Conservation (phyloP, 2,113 vertebrate genomes). For the Micromys minutus region DNA sequence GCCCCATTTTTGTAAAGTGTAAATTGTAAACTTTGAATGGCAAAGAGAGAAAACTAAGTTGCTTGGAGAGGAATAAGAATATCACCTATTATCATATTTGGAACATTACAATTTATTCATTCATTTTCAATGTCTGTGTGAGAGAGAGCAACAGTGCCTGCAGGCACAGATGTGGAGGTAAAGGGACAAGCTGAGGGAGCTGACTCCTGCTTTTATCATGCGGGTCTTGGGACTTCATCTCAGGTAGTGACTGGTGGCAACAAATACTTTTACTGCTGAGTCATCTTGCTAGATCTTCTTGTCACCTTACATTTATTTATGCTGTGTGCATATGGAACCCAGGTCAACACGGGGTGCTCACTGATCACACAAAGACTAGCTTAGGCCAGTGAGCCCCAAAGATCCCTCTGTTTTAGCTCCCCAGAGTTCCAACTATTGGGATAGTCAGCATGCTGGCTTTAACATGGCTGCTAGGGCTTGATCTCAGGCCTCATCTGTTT, state of each 20-base stretch:
- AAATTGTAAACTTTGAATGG: constrained; percentile 41
- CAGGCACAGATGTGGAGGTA: not conserved
- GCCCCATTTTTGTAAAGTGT: not conserved
- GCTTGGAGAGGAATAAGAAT: not conserved
- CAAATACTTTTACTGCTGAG: not conserved
- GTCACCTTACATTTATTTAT: not conserved
- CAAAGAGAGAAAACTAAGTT: constrained; percentile 36
- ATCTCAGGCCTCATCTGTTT: not conserved
- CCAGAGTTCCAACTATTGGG: not conserved
- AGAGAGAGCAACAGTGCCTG: too few species aligned
- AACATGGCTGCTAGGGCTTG: not conserved
- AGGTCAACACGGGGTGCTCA: not conserved
- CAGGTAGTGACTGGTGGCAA: too few species aligned
- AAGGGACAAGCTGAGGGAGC: not conserved
- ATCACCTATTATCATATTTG: not conserved
- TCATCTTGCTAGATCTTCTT: not conserved
- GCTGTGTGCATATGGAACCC: not conserved
- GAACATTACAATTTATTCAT: not conserved
- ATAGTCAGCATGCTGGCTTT: not conserved
- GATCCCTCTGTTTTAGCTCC: not conserved
- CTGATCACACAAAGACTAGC: too few species aligned
- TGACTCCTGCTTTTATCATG: not conserved
- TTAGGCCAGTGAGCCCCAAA: not conserved
- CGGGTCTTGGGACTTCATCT: not conserved
- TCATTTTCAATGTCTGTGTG: not conserved